Conservation (phyloP, 2,888 invertebrate species). For the Melanchra persicariae region DNA sequence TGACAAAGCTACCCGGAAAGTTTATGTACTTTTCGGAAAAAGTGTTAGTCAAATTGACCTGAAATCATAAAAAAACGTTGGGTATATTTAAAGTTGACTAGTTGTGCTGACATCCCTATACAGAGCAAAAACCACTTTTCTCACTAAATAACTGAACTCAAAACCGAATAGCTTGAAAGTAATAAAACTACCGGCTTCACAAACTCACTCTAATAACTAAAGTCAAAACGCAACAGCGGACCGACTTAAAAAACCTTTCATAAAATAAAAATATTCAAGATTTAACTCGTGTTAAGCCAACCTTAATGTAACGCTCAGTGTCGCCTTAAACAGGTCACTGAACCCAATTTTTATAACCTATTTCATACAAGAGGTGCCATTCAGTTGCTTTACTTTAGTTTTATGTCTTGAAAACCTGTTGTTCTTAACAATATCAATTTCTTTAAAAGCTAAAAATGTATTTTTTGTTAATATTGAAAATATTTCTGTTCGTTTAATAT, state of each 20-base stretch:
- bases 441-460: constrained; percentile 12
- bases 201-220: constrained; percentile 19
- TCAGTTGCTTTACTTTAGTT: constrained; percentile 30
- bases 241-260: constrained; percentile 38
- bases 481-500: constrained; percentile 20
- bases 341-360: constrained; percentile 59
- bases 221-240: constrained; percentile 19
- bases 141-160: too few relatives aligned
- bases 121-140: too few relatives aligned
- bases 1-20: too few relatives aligned
- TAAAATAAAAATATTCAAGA: constrained; percentile 53
- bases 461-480: constrained; percentile 6
- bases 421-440: constrained; percentile 40
- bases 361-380: constrained; percentile 51
- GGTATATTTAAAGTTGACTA: too few relatives aligned
- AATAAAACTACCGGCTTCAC: constrained; percentile 5
- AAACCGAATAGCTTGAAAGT: too few relatives aligned
- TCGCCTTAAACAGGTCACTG: constrained; percentile 60
- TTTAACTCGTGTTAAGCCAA: constrained; percentile 48
- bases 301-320: constrained; percentile 56
- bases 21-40: too few relatives aligned
- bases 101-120: too few relatives aligned
- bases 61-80: too few relatives aligned
- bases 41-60: too few relatives aligned
- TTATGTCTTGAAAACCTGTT: constrained; percentile 40